phyloP scores from a whole-genome alignment of 2,888 invertebrate genomes.

The Theretra japonica region DNA sequence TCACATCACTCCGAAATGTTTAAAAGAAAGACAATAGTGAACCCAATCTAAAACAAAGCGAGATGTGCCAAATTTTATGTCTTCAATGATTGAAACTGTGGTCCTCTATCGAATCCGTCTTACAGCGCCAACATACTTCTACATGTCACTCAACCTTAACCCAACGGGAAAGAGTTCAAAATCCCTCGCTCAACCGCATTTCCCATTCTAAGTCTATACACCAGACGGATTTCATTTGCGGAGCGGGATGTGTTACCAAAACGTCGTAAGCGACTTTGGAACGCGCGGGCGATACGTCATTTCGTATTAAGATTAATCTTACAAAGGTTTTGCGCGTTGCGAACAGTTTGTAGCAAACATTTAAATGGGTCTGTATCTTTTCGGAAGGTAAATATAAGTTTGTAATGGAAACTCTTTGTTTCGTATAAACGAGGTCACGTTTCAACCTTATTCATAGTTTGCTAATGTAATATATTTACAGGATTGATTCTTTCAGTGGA shows the following conservation, averaged over 20 bases:
- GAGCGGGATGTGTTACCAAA: background rate
- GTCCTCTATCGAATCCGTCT: conserved; percentile 31
- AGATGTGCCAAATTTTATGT: conserved; percentile 39
- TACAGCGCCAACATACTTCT: conserved; percentile 10
- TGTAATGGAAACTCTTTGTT: conserved; percentile 65
- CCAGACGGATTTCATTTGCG: conserved; percentile 28
- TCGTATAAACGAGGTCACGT: conserved; percentile 77
- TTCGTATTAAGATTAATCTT: background rate
- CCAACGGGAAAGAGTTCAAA: conserved; percentile 33
- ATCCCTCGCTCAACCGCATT: conserved; percentile 32
- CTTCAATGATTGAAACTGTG: conserved; percentile 43
- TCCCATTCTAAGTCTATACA: conserved; percentile 7
- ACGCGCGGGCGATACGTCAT: background rate
- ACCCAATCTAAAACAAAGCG: conserved; percentile 38
- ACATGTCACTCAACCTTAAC: conserved; percentile 27
- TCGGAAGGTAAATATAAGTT: conserved; percentile 34
- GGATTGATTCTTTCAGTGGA: conserved; percentile 41
- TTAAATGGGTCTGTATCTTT: conserved; percentile 25
- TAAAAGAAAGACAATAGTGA: conserved; percentile 12
- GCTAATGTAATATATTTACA: conserved; percentile 42
- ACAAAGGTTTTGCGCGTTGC: conserved; percentile 30
- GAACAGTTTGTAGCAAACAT: conserved; percentile 5
- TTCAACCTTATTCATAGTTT: conserved; percentile 58
- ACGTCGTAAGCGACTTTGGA: conserved; percentile 17
- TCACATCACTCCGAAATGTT: conserved; percentile 7